Conservation (phyloP, 2,888 invertebrate genomes). For the Drosophila borealis region DNA sequence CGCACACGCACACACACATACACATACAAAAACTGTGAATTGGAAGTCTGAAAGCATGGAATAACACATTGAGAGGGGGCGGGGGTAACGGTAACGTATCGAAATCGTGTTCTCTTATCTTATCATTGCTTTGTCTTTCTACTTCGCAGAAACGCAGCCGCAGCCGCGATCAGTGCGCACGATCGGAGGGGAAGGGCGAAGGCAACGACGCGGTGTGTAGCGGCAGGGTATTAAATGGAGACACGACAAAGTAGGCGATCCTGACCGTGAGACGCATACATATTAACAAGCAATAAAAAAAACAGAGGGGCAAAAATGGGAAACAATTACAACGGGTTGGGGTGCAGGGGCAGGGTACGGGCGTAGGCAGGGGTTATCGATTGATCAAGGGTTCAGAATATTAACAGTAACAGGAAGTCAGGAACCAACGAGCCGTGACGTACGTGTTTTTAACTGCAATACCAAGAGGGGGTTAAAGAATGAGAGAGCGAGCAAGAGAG, state of each 20-base stretch:
- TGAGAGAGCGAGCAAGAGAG: not conserved
- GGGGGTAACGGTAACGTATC: slow-evolving; percentile 1
- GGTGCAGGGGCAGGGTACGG: not conserved
- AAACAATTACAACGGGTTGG: not conserved
- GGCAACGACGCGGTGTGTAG: not conserved
- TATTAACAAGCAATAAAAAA: slow-evolving; percentile 43
- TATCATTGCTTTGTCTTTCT: slow-evolving; percentile 48
- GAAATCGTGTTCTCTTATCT: slow-evolving; percentile 51
- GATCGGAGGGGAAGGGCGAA: slow-evolving; percentile 12
- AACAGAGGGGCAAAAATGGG: not conserved
- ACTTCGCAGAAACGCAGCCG: slow-evolving; percentile 19
- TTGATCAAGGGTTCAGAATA: slow-evolving; percentile 32
- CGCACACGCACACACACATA: slow-evolving; percentile 10
- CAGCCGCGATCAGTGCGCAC: slow-evolving; percentile 12
- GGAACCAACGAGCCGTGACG: slow-evolving; percentile 39
- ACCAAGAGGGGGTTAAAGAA: not conserved
- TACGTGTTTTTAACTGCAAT: slow-evolving; percentile 27
- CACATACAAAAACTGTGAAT: slow-evolving; percentile 17
- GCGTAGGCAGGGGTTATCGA: slow-evolving; percentile 12
- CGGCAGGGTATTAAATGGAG: slow-evolving; percentile 10
- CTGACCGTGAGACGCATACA: slow-evolving; percentile 44
- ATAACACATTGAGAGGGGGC: not conserved
- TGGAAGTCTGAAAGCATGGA: slow-evolving; percentile 9
- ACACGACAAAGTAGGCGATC: slow-evolving; percentile 13
- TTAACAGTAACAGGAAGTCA: slow-evolving; percentile 46